phyloP scores from a whole-genome alignment of 2,797 vertebrate species.

The Myiotriccus ornatus region DNA sequence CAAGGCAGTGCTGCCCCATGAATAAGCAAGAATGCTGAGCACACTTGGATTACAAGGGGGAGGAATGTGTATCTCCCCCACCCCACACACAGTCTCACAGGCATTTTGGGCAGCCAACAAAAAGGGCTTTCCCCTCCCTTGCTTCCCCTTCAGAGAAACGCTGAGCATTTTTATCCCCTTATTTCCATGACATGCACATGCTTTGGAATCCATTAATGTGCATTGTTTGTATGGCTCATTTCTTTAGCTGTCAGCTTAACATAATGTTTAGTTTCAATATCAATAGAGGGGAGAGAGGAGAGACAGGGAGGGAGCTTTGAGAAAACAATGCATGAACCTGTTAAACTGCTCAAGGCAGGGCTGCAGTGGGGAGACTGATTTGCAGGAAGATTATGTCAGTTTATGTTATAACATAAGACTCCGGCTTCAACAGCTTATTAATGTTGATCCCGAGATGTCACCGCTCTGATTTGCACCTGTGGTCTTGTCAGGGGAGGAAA shows the following conservation, averaged over 20 bases:
- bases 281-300: slow-evolving; percentile 50
- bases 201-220: slow-evolving; percentile 57
- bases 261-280: slow-evolving; percentile 70
- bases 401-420: slow-evolving; percentile 14
- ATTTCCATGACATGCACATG: slow-evolving; percentile 49
- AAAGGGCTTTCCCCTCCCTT: slow-evolving; percentile 23
- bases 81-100: neutral
- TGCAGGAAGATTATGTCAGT: slow-evolving; percentile 46
- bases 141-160: slow-evolving; percentile 14
- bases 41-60: slow-evolving; percentile 33
- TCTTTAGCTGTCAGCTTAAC: slow-evolving; percentile 70
- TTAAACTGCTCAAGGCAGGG: slow-evolving; percentile 53
- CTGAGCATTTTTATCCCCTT: slow-evolving; percentile 39
- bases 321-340: slow-evolving; percentile 57
- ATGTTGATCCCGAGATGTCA: neutral
- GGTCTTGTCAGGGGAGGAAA: slow-evolving; percentile 4
- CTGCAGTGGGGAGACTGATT: slow-evolving; percentile 19
- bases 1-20: neutral
- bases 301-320: slow-evolving; percentile 48
- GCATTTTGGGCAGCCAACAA: neutral
- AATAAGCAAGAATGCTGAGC: slow-evolving; percentile 14
- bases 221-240: slow-evolving; percentile 63
- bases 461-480: slow-evolving; percentile 46
- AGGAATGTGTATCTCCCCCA: slow-evolving; percentile 2
- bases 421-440: slow-evolving; percentile 46